Percentiles rank a stretch among this genome's conserved stretches.
Evolutionary conservation across 1,140 invertebrate genomes (phyloP).

Genomic region (Lysiphlebus fabarum): DNA sequence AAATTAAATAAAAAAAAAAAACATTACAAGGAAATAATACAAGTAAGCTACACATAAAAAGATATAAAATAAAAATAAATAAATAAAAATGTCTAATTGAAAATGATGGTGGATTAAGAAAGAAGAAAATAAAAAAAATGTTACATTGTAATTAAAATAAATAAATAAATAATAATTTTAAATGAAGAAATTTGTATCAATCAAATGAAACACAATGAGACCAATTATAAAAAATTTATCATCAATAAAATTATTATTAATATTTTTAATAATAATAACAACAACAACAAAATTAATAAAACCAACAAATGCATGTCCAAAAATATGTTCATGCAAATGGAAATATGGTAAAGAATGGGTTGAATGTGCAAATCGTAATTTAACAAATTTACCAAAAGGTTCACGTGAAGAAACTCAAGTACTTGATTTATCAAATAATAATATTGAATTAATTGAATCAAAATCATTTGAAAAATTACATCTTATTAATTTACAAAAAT

Average conservation of each 20-base stretch:
- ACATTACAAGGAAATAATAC: background rate
- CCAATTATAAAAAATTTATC: conserved; percentile 23
- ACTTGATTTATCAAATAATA: conserved; percentile 79
- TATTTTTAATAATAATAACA: conserved; percentile 24
- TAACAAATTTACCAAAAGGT: conserved; percentile 74
- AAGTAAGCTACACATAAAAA: background rate
- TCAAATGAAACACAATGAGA: conserved; percentile 16
- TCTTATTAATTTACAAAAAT: conserved; percentile 81
- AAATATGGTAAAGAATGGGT: conserved; percentile 87
- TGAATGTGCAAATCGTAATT: conserved; percentile 73
- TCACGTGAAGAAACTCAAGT: conserved; percentile 87
- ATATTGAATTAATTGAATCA: conserved; percentile 69
- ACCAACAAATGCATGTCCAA: conserved; percentile 61
- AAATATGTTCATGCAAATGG: conserved; percentile 82
- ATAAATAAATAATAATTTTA: too few relatives aligned
- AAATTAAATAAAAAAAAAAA: conserved; percentile 4
- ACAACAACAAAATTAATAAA: conserved; percentile 6
- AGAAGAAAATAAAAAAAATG: too few relatives aligned
- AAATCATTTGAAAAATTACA: conserved; percentile 75
- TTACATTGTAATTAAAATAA: too few relatives aligned
- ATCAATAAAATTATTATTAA: conserved; percentile 29
- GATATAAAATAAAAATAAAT: background rate
- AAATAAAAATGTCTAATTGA: background rate
- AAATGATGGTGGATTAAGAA: background rate
- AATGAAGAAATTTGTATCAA: conserved; percentile 13